These are phyloP conservation scores for Oryctes rhinoceros DNA, from an alignment of 1,140 invertebrate species.

Conservation along the genomic window DNA sequence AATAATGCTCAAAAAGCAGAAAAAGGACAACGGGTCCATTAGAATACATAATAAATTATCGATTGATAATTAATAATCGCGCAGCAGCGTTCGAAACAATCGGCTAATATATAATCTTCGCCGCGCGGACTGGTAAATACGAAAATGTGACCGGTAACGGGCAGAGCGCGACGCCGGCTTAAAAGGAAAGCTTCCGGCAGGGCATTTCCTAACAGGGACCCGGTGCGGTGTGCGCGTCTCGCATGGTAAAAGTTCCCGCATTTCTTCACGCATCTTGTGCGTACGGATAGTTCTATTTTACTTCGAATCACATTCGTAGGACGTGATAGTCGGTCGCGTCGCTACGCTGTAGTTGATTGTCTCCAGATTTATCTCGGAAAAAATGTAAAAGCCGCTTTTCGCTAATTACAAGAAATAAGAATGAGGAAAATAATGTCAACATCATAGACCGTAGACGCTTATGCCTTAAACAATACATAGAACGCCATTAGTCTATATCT, in stretches of 20 bases:
- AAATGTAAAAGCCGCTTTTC: too few relatives aligned
- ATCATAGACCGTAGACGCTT: too few relatives aligned
- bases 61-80: conserved; percentile 20
- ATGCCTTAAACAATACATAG: too few relatives aligned
- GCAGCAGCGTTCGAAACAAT: background rate
- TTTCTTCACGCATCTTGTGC: conserved; percentile 16
- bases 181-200: conserved; percentile 27
- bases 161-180: background rate
- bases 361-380: too few relatives aligned
- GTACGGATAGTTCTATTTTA: conserved; percentile 28
- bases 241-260: conserved; percentile 24
- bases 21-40: conserved; percentile 22
- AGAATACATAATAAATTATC: conserved; percentile 25
- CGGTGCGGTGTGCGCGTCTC: background rate
- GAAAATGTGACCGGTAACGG: conserved; percentile 33
- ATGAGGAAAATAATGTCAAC: too few relatives aligned
- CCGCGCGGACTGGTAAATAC: conserved; percentile 24
- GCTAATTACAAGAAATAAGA: too few relatives aligned
- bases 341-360: too few relatives aligned
- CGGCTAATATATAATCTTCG: background rate
- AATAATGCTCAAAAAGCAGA: conserved; percentile 14
- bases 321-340: background rate
- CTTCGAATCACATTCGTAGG: conserved; percentile 2
- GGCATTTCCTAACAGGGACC: conserved; percentile 26
- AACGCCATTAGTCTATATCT: too few relatives aligned